A percentile compares a stretch with the other conserved stretches of the same genome.
These are phyloP conservation scores for Arothron firmamentum DNA, from an alignment of 2,113 vertebrate genomes.

Conservation along the genomic window DNA sequence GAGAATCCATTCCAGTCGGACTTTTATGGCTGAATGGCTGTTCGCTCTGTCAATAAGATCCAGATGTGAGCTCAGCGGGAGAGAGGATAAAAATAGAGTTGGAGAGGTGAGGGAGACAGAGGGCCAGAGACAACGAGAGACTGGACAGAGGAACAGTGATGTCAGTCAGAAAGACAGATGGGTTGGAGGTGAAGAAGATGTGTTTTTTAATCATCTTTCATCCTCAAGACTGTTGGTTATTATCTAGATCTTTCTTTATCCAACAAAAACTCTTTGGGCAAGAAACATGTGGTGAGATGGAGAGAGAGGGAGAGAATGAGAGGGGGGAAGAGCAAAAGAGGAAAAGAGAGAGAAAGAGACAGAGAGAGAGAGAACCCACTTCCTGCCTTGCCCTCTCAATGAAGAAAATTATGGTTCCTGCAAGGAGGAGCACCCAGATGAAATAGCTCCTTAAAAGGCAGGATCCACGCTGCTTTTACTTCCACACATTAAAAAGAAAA, in stretches of 20 bases:
- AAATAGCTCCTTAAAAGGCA: slow-evolving; percentile 70
- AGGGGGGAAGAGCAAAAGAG: not conserved
- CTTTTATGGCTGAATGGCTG: slow-evolving; percentile 62
- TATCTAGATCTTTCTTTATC: too few relatives aligned
- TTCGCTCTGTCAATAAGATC: slow-evolving; percentile 67
- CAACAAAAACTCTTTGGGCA: too few relatives aligned
- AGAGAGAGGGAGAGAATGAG: not conserved
- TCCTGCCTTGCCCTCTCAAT: slow-evolving; percentile 72
- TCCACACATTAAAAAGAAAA: slow-evolving; percentile 16
- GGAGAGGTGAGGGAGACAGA: slow-evolving; percentile 52
- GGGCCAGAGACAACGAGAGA: slow-evolving; percentile 1
- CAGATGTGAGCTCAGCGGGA: slow-evolving; percentile 69
- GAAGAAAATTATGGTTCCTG: slow-evolving; percentile 70
- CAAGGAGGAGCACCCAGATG: slow-evolving; percentile 53
- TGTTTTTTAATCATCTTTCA: too few relatives aligned
- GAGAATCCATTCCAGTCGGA: slow-evolving; percentile 34
- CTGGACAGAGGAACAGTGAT: slow-evolving; percentile 17
- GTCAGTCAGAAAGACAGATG: slow-evolving; percentile 1
- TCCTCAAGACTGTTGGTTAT: too few relatives aligned
- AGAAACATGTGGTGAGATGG: too few relatives aligned
- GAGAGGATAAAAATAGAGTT: slow-evolving; percentile 65
- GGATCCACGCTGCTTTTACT: slow-evolving; percentile 54
- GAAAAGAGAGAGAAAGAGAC: not conserved
- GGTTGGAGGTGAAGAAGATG: too few relatives aligned
- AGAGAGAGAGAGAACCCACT: slow-evolving; percentile 56